Percentiles rank a stretch among this genome's conserved stretches.
phyloP scores from a whole-genome alignment of 1,140 invertebrate genomes.

The Battus philenor region DNA sequence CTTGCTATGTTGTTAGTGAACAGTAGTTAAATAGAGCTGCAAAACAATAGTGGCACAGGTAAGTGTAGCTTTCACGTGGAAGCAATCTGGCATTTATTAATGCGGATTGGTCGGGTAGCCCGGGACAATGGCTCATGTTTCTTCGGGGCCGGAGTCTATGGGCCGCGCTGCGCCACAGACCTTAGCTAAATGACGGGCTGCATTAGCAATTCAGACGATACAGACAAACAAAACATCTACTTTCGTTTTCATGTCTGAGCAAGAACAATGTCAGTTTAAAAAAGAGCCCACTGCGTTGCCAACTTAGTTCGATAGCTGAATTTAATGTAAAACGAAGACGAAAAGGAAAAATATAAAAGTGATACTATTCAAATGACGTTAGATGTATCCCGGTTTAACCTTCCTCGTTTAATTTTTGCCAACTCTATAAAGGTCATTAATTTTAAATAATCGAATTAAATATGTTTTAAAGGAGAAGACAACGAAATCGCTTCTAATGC shows the following conservation, averaged over 20 bases:
- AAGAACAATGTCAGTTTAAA: conserved; percentile 38
- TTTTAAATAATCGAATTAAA: no score
- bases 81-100: conserved; percentile 59
- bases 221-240: conserved; percentile 49
- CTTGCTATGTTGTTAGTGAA: conserved; percentile 13
- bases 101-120: conserved; percentile 48
- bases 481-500: no score
- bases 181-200: conserved; percentile 42
- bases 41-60: conserved; percentile 15
- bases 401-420: no score
- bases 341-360: conserved; percentile 10
- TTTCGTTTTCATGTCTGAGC: conserved; percentile 53
- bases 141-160: conserved; percentile 36
- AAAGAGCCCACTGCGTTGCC: conserved; percentile 30
- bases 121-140: conserved; percentile 55
- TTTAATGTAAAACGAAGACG: conserved; percentile 8
- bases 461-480: no score
- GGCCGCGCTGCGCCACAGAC: conserved; percentile 33
- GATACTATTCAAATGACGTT: conserved; percentile 6
- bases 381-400: no score
- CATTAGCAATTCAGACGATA: conserved; percentile 53
- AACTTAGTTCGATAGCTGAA: conserved; percentile 34
- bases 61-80: conserved; percentile 29
- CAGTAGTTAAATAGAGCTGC: conserved; percentile 16
- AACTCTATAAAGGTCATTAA: no score